These are phyloP conservation scores for Dallia pectoralis DNA, from an alignment of 2,797 vertebrate genomes.

Conservation along the genomic window DNA sequence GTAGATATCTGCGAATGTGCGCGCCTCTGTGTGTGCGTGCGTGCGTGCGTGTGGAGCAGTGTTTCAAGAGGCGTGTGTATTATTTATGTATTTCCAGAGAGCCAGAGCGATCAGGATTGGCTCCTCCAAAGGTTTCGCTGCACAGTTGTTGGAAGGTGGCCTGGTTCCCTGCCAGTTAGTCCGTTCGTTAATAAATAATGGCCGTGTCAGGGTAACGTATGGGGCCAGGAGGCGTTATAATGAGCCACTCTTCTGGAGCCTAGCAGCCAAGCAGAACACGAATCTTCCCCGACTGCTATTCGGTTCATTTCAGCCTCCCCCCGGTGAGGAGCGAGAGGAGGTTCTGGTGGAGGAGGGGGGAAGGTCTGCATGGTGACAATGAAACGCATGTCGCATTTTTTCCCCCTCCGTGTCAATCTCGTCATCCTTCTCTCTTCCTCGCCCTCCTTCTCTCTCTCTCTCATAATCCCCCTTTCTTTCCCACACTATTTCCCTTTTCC, in stretches of 20 bases:
- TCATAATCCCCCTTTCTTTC: not conserved
- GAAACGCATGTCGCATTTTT: constrained; percentile 21
- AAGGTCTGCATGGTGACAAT: constrained; percentile 32
- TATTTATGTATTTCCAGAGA: constrained; percentile 60
- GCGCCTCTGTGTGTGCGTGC: not conserved
- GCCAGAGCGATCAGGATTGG: constrained; percentile 62
- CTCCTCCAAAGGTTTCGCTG: constrained; percentile 41
- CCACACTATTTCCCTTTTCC: not conserved
- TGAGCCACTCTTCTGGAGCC: constrained; percentile 61
- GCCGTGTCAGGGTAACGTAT: constrained; percentile 68
- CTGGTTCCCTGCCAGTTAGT: constrained; percentile 51
- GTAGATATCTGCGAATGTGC: constrained; percentile 15
- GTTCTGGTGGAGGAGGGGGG: not conserved
- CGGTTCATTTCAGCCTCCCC: constrained; percentile 54
- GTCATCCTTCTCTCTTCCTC: not conserved
- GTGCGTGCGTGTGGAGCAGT: constrained; percentile 3
- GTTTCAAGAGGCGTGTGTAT: not conserved
- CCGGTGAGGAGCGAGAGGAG: constrained; percentile 15
- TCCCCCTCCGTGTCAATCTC: constrained; percentile 27
- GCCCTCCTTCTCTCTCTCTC: not conserved
- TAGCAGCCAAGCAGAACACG: constrained; percentile 4
- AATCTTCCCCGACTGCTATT: constrained; percentile 45
- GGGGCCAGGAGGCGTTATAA: constrained; percentile 62
- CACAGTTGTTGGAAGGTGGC: constrained; percentile 58
- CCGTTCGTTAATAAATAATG: constrained; percentile 72